phyloP scores from a whole-genome alignment of 2,888 invertebrate genomes.

The Malacosoma neustria region DNA sequence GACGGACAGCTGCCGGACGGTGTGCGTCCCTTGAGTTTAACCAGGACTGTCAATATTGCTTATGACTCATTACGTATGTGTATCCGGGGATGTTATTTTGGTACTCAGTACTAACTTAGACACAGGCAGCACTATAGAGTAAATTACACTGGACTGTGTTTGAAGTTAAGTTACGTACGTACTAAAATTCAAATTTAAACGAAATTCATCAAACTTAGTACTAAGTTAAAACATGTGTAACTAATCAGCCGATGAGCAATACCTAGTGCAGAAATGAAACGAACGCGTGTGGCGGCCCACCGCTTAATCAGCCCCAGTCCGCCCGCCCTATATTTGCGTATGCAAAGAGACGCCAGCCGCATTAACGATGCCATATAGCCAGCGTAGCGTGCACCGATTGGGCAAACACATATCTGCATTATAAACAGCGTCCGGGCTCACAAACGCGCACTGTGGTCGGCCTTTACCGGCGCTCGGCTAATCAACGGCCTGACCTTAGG shows the following conservation, averaged over 20 bases:
- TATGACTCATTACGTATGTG: background rate
- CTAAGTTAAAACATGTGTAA: slow-evolving; percentile 23
- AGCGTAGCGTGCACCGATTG: slow-evolving; percentile 73
- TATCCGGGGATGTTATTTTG: background rate
- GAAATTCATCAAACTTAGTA: no score
- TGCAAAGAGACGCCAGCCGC: slow-evolving; percentile 73
- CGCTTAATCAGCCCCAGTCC: slow-evolving; percentile 70
- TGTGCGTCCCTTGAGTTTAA: background rate
- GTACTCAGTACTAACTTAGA: no score
- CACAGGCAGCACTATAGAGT: no score
- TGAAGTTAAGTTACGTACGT: background rate
- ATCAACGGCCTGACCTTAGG: slow-evolving; percentile 71
- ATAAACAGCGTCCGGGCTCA: slow-evolving; percentile 71
- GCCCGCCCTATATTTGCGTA: slow-evolving; percentile 74
- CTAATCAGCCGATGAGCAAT: slow-evolving; percentile 53
- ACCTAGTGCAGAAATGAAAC: slow-evolving; percentile 56
- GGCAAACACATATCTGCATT: slow-evolving; percentile 76
- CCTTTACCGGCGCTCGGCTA: slow-evolving; percentile 69
- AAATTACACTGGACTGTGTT: no score
- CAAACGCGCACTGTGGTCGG: slow-evolving; percentile 73
- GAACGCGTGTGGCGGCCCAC: slow-evolving; percentile 53
- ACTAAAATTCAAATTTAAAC: no score
- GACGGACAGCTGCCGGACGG: background rate
- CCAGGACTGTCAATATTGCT: background rate
- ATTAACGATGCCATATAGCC: slow-evolving; percentile 76